These are phyloP conservation scores for Petrolisthes cinctipes DNA, from an alignment of 2,888 invertebrate species.

Conservation along the genomic window DNA sequence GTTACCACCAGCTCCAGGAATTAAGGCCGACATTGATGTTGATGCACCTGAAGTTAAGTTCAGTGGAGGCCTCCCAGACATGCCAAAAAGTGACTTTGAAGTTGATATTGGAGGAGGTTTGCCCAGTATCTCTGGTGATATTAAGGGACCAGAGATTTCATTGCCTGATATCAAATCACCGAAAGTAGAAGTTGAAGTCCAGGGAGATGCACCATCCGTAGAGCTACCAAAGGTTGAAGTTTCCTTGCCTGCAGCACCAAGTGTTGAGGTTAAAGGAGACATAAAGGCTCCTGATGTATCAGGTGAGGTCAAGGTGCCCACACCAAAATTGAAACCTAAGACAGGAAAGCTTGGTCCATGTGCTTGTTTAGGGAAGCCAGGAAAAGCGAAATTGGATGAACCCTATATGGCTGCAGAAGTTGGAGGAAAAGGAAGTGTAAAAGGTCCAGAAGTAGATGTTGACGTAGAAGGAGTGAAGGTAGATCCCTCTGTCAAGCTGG, in stretches of 20 bases:
- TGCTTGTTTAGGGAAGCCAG: slow-evolving; percentile 43
- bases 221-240: slow-evolving; percentile 21
- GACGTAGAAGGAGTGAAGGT: slow-evolving; percentile 2
- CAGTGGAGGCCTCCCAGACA: not conserved
- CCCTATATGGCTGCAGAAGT: slow-evolving; percentile 33
- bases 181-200: slow-evolving; percentile 25
- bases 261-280: slow-evolving; percentile 32
- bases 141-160: slow-evolving; percentile 23
- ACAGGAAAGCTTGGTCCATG: slow-evolving; percentile 33
- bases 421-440: slow-evolving; percentile 25
- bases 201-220: not conserved
- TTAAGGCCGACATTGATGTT: slow-evolving; percentile 32
- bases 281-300: slow-evolving; percentile 29
- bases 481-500: slow-evolving; percentile 30
- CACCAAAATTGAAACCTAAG: slow-evolving; percentile 22
- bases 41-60: slow-evolving; percentile 26
- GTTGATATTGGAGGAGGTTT: not conserved
- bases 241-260: slow-evolving; percentile 25
- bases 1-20: slow-evolving; percentile 16
- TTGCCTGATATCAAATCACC: slow-evolving; percentile 28
- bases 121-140: slow-evolving; percentile 14
- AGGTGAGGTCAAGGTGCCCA: slow-evolving; percentile 19
- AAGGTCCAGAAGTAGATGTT: not conserved
- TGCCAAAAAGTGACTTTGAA: slow-evolving; percentile 1
- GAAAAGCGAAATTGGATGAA: slow-evolving; percentile 32